Evolutionary conservation across 1,140 invertebrate species (phyloP), one percentile per base, ranked within the genome.

Genomic region (Apis dorsata): DNA sequence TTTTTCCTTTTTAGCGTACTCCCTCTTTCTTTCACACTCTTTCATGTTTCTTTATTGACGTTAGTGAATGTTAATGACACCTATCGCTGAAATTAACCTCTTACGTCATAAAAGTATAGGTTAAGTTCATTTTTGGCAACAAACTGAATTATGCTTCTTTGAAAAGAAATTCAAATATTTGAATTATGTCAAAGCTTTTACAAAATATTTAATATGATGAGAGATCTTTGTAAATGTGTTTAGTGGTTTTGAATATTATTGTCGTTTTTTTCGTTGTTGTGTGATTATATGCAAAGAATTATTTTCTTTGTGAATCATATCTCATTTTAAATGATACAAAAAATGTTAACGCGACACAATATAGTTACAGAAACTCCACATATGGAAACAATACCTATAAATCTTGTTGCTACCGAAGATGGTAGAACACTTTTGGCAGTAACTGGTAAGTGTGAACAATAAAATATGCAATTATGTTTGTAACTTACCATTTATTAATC

Each of bases 381-480:
- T 2, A 69, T 71, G 5, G 90, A 90, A 21, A 71, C 88, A 44
- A 49, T 92, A 60, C 86, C 91, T 12, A 83, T 93, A 65, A 88
- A 91, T 84, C 88, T 93, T 74, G 87, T 93, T 57, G 87, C 92
- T 15, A 87, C 91, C 2, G 91, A 93, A 13, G 92, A 93, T 79
- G 91, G 92, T 28, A 81, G 87, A 59, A 89, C 92, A 0, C 74
- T 93, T 9, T 65, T 93, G 12, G 88, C 90, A 77, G 85, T 93
- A 11, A 85, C 88, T 75, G 90, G 92, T 92, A 79, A 86, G 79
- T 57, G 13, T 44, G 53, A 15, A 44, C 5, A 44, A 24, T 72
- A 19, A 69, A 34, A 65, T 1, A 60, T 68, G 9, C 51, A 34
- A 62, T 19, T 53, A 1, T 49, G n/a, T 49, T 28, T 1, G 8